Base-by-base conservation (phyloP, 2,797 vertebrate species). In the Psittacula derbiana region DNA sequence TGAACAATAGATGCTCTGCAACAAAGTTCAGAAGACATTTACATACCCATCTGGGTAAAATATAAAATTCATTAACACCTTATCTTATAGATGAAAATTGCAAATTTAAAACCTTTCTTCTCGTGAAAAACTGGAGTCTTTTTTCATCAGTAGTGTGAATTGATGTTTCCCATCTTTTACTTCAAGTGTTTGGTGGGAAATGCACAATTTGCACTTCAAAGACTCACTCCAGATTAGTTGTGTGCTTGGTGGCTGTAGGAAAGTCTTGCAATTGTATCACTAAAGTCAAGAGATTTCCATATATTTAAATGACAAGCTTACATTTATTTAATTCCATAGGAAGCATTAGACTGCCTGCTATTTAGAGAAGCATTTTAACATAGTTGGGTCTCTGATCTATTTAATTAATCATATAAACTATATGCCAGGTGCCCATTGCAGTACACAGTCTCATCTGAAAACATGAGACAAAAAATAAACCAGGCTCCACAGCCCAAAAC, bases 191-290 rank as follows among this genome's bases (percentile, higher is more conserved):
- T 95, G 90, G 92, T 96, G 38, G 93, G 82, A 97, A 96, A 92
- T 65, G 88, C 92, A 94, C 69, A 97, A 97, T 98, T 98, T 98
- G 60, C 95, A 97, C 95, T 97, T 98, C 96, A 97, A 97, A 97
- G 92, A 80, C 52, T 60, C 86, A 27, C 70, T 91, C 85, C 50
- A 97, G 95, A 96, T 96, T 91, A 97, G 78, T 84, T 38, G 5
- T 72, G 41, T 78, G 83, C 85, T 92, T 80, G 92, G 69, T 0
- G 4, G 81, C 80, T 96, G 65, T 61, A 88, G 55, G 46, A 80
- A 96, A 95, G 75, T 96, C 93, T 95, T 95, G 97, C 94, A 94
- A 95, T 93, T 95, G 94, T 94, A 94, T 95, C 83, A 86, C 75
- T 94, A 90, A 88, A 97, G 83, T 92, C 62, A 82, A 80, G 73